These are phyloP conservation scores for Gallinago stenura DNA, from an alignment of 2,797 vertebrate species.

Conservation along the genomic window DNA sequence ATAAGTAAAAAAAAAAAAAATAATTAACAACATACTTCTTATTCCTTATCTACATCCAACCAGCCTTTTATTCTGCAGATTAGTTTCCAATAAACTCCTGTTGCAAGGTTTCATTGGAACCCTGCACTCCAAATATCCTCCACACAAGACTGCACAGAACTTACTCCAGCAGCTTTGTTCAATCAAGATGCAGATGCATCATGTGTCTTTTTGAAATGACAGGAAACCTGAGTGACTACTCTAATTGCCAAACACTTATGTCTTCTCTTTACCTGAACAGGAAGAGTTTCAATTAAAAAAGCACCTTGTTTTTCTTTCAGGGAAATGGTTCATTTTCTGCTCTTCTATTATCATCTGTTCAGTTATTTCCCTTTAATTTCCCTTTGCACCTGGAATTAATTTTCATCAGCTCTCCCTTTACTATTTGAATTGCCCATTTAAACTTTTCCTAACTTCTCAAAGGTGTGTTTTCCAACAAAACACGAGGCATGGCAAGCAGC, in stretches of 20 bases:
- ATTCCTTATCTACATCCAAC: not conserved
- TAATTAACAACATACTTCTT: not conserved
- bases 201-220: not conserved
- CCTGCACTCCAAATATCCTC: not conserved
- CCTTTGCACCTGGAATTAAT: conserved; percentile 56
- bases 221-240: not conserved
- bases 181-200: not conserved
- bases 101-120: not conserved
- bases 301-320: not conserved
- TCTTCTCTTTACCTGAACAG: not conserved
- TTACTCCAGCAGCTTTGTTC: not conserved
- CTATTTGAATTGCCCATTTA: conserved; percentile 39
- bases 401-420: conserved; percentile 7
- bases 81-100: not conserved
- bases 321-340: conserved; percentile 24
- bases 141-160: not conserved
- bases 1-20: not conserved
- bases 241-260: not conserved
- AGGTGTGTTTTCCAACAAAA: conserved; percentile 1
- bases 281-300: conserved; percentile 38
- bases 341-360: conserved; percentile 27
- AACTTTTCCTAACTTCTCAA: conserved; percentile 25
- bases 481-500: not conserved
- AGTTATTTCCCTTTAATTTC: conserved; percentile 47
- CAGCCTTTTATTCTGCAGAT: not conserved